Percentiles rank a stretch among this genome's conserved stretches.
Conservation (phyloP, 2,888 invertebrate genomes). For the Steromphala cineraria region DNA sequence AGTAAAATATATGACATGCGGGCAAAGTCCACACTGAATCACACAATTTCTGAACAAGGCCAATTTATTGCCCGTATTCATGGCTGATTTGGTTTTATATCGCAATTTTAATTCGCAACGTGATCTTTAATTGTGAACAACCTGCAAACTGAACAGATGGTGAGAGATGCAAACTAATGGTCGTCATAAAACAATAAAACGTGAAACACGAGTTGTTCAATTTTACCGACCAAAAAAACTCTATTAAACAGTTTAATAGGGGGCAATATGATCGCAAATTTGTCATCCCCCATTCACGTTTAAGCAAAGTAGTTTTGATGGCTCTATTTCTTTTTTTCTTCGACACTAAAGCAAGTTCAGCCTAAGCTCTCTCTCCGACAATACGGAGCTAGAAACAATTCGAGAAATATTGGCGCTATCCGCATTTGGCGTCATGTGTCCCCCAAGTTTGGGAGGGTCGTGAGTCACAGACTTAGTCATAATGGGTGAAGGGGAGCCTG, state of each 20-base stretch:
- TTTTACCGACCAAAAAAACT: neutral
- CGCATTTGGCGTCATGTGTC: neutral
- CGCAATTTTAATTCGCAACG: neutral
- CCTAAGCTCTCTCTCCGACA: neutral
- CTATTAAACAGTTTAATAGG: neutral
- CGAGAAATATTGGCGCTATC: neutral
- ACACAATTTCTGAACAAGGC: no score
- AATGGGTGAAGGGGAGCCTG: neutral
- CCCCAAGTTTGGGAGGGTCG: neutral
- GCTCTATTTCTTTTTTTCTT: neutral
- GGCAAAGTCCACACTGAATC: no score
- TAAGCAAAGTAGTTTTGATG: neutral
- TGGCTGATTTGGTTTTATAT: neutral
- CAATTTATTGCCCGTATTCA: neutral
- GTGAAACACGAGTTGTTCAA: neutral
- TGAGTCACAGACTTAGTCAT: neutral
- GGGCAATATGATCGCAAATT: neutral
- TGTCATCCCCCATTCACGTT: neutral
- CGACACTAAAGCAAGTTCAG: neutral
- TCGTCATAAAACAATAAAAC: neutral
- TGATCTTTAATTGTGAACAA: neutral
- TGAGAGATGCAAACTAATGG: neutral
- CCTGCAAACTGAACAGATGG: neutral
- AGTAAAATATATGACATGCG: no score
- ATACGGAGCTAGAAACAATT: neutral